Conservation (phyloP, 2,888 invertebrate genomes). For the Morpho deidamia region DNA sequence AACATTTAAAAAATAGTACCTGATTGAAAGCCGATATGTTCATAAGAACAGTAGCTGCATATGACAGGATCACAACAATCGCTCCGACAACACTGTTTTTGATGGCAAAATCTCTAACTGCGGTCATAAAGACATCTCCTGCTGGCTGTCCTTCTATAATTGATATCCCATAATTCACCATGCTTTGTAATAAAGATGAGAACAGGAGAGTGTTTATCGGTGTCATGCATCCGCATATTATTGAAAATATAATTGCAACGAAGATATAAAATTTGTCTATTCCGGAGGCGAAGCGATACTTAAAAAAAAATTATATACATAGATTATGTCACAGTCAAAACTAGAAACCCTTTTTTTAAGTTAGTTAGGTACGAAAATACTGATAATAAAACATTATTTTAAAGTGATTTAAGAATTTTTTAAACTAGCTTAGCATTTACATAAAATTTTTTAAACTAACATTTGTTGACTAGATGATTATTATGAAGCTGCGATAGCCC, state of each 20-base stretch:
- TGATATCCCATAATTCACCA: conserved; percentile 74
- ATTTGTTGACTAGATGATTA: no score
- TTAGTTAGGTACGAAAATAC: no score
- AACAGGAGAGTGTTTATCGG: conserved; percentile 84
- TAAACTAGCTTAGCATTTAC: no score
- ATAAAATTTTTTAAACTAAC: no score
- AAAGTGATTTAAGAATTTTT: no score
- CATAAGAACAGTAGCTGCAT: conserved; percentile 81
- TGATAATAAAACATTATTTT: no score
- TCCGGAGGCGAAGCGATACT: conserved; percentile 83
- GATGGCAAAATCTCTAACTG: conserved; percentile 77
- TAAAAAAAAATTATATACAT: conserved; percentile 18
- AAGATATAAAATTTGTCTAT: conserved; percentile 78
- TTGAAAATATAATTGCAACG: conserved; percentile 76
- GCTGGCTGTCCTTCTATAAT: conserved; percentile 34
- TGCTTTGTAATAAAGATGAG: conserved; percentile 80
- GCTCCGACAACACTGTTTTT: conserved; percentile 81
- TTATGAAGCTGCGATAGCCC: no score
- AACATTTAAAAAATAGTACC: no score
- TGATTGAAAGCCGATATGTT: conserved; percentile 85
- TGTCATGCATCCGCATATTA: conserved; percentile 80
- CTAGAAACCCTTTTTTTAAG: no score
- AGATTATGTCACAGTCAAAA: no score
- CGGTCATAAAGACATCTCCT: conserved; percentile 61
- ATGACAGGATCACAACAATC: conserved; percentile 79